These are phyloP conservation scores for Alosa alosa DNA, from an alignment of 2,113 vertebrate species.

Conservation along the genomic window DNA sequence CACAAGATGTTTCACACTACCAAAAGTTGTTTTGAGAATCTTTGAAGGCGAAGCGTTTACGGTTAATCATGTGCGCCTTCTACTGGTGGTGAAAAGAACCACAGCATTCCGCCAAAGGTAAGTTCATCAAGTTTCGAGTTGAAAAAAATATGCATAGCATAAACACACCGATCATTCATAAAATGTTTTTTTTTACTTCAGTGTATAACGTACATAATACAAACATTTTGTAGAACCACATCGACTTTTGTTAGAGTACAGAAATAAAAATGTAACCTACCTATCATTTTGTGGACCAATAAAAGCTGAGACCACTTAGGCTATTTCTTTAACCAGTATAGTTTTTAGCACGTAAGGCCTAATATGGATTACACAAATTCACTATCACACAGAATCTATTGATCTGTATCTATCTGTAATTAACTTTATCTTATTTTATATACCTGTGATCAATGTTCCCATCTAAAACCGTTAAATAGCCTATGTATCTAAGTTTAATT, in stretches of 20 bases:
- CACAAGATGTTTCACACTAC: background rate
- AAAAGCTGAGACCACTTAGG: background rate
- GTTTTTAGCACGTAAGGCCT: too few relatives aligned
- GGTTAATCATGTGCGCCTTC: constrained; percentile 90
- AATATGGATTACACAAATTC: background rate
- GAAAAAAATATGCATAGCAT: background rate
- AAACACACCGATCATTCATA: background rate
- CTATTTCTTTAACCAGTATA: background rate
- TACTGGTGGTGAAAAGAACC: constrained; percentile 73
- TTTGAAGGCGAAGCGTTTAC: constrained; percentile 50
- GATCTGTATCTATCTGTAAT: background rate
- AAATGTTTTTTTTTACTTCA: background rate
- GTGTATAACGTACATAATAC: background rate
- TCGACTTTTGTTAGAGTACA: background rate
- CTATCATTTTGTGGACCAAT: background rate
- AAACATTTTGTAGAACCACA: background rate
- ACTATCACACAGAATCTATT: background rate
- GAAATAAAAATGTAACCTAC: background rate
- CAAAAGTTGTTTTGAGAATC: constrained; percentile 6
- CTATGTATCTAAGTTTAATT: too few relatives aligned
- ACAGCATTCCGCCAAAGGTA: constrained; percentile 42
- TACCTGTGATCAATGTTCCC: background rate
- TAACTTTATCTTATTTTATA: background rate
- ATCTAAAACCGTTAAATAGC: background rate
- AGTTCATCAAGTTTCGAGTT: constrained; percentile 27